Evolutionary conservation across 1,140 invertebrate species (phyloP).

Genomic region (Eulimnadia texana): DNA sequence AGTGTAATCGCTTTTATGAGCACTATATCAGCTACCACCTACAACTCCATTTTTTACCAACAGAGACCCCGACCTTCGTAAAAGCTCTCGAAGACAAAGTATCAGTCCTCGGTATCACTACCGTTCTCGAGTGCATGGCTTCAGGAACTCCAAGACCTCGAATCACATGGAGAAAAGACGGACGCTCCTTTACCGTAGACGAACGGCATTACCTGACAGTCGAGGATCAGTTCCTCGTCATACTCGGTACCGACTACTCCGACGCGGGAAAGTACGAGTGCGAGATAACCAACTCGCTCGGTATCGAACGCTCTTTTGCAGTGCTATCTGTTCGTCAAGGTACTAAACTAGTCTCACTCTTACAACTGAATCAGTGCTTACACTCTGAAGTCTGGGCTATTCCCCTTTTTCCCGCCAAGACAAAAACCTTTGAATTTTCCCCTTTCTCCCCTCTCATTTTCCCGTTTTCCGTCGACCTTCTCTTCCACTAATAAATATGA

Average conservation of each 20-base stretch:
- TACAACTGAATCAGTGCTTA: background rate
- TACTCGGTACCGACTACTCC: constrained; percentile 52
- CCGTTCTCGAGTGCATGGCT: constrained; percentile 76
- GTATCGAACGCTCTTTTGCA: constrained; percentile 37
- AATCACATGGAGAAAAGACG: constrained; percentile 85
- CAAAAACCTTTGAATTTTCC: too few relatives aligned
- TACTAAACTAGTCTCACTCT: background rate
- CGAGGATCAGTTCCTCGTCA: constrained; percentile 71
- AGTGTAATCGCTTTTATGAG: background rate
- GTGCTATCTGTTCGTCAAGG: background rate
- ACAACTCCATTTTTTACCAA: constrained; percentile 20
- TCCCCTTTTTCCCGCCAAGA: background rate
- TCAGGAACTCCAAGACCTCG: constrained; percentile 71
- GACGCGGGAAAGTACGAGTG: constrained; percentile 80
- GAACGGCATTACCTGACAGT: constrained; percentile 66
- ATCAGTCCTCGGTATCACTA: constrained; percentile 64
- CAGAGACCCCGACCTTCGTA: constrained; percentile 70
- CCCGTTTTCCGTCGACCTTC: too few relatives aligned
- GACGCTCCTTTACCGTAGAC: constrained; percentile 83
- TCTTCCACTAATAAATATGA: too few relatives aligned
- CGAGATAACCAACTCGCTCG: constrained; percentile 67
- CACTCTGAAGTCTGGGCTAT: background rate
- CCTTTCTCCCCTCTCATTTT: too few relatives aligned
- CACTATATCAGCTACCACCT: background rate
- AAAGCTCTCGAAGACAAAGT: constrained; percentile 72